Base-by-base conservation (phyloP, 2,113 vertebrate genomes). In the Campylorhamphus procurvoides region DNA sequence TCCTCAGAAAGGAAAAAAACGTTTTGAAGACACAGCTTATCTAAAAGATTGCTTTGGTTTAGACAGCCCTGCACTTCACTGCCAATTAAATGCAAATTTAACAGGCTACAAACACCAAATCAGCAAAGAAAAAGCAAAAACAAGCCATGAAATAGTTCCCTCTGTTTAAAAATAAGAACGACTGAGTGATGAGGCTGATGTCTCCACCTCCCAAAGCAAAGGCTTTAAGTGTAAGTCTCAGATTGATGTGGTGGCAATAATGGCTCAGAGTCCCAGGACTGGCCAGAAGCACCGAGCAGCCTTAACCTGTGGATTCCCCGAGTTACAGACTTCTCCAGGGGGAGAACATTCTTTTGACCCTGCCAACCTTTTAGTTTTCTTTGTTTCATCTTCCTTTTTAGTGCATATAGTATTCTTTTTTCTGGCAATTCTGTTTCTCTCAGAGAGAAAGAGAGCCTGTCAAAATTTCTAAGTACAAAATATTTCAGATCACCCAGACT, bases 41-140 rank as follows among this genome's bases (percentile, higher is more conserved):
- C 74, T 77, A 93, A 96, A 96, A 91, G 18, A 96, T 92, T 95
- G 58, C 94, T 97, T 96, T 93, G 72, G 46, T 88, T 87, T 83
- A 58, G 74, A 75, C 82, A 94, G 82, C 82, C 84, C 87, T 53
- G 23, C 53, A 82, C 73, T 91, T 88, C 75, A 58, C 62, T 87
- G 59, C 74, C 87, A 85, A 53, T 89, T 96, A 84, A 69, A 96
- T 92, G 90, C 50, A 94, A 78, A 92, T 92, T 95, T 90, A 94
- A 91, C 82, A 89, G 39, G 27, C 58, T 92, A 69, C 44, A 93
- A 83, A 95, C n/a, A 91, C 10, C 55, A 84, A 87, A 91, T 53
- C 89, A 84, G 68, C 50, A 62, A 84, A 94, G 10, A 18, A 10
- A 49, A 23, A 18, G 13, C 49, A 66, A 10, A 14, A 78, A 9